A percentile compares a stretch with the other conserved stretches of the same genome.
These are phyloP conservation scores for Eristalis intricaria DNA, from an alignment of 2,888 invertebrate genomes.

Conservation along the genomic window DNA sequence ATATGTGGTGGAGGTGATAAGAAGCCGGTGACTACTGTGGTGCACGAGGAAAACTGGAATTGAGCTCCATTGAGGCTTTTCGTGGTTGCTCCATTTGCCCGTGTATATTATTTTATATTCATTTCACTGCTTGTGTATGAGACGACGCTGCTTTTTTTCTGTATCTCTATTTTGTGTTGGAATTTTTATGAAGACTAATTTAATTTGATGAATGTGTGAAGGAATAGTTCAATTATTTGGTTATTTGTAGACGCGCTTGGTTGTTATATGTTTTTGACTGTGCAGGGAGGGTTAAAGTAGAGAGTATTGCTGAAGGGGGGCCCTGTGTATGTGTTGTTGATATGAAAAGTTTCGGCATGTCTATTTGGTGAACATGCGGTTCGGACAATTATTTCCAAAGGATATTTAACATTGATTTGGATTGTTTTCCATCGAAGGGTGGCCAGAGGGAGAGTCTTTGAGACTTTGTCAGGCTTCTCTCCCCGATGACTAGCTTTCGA, in stretches of 20 bases:
- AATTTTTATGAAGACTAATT: conserved; percentile 43
- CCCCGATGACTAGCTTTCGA: too few species aligned
- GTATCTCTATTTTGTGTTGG: conserved; percentile 26
- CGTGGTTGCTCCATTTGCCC: conserved; percentile 17
- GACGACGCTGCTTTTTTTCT: neutral
- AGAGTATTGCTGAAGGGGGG: neutral
- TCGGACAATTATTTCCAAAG: neutral
- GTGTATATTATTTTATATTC: neutral
- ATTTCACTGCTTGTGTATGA: neutral
- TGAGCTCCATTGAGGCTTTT: conserved; percentile 30
- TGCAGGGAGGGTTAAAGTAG: neutral
- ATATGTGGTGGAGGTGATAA: conserved; percentile 43
- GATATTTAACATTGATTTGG: neutral
- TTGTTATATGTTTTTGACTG: neutral
- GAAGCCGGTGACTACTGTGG: conserved; percentile 32
- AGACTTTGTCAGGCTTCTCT: too few species aligned
- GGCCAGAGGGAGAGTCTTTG: neutral
- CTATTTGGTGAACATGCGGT: neutral
- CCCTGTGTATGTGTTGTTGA: neutral
- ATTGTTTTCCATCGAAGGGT: neutral
- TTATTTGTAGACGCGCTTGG: conserved; percentile 23
- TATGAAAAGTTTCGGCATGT: neutral
- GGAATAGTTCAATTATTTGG: conserved; percentile 35
- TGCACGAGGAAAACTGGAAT: conserved; percentile 22
- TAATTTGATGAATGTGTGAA: conserved; percentile 38